Conservation (phyloP, 2,797 vertebrate species). For the Spondyliosoma cantharus region DNA sequence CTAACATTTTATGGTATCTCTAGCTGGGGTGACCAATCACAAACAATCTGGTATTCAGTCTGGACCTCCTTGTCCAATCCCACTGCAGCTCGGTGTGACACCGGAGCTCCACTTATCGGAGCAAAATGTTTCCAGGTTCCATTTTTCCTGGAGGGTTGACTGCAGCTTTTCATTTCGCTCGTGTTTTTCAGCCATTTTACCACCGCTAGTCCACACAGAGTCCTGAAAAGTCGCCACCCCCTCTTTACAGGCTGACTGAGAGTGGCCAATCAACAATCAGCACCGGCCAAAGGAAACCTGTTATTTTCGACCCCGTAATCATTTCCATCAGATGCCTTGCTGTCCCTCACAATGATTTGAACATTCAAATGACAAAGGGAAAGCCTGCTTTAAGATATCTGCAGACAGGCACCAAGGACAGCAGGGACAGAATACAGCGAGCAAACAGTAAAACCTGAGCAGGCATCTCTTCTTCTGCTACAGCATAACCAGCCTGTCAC, state of each 20-base stretch:
- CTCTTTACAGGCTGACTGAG: constrained; percentile 70
- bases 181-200: constrained; percentile 63
- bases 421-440: constrained; percentile 40
- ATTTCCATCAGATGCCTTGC: constrained; percentile 83
- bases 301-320: constrained; percentile 87
- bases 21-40: constrained; percentile 51
- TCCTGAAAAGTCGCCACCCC: constrained; percentile 69
- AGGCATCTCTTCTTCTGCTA: constrained; percentile 18
- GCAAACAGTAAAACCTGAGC: constrained; percentile 25
- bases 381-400: constrained; percentile 53
- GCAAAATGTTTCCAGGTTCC: constrained; percentile 60
- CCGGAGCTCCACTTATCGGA: constrained; percentile 49
- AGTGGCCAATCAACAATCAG: constrained; percentile 88
- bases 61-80: constrained; percentile 45
- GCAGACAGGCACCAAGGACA: constrained; percentile 60
- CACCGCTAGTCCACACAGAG: constrained; percentile 54
- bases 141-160: constrained; percentile 49
- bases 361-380: constrained; percentile 78
- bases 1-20: constrained; percentile 33
- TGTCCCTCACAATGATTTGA: constrained; percentile 75
- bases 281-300: constrained; percentile 77
- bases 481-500: constrained; percentile 27
- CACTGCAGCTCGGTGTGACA: constrained; percentile 34
- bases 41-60: constrained; percentile 17
- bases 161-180: constrained; percentile 54